phyloP scores from a whole-genome alignment of 2,888 invertebrate species.

The Penaeus monodon region DNA sequence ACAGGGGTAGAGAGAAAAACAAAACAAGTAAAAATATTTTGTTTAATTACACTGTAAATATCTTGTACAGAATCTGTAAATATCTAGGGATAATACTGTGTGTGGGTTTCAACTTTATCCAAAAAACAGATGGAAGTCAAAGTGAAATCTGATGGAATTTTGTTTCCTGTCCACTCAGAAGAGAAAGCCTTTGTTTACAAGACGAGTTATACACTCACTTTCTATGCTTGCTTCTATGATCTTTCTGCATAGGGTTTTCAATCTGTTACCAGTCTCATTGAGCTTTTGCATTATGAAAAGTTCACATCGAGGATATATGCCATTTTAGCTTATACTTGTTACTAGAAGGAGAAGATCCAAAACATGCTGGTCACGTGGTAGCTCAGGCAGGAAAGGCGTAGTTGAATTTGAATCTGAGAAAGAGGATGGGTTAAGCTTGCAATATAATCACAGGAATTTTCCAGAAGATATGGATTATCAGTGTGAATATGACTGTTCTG shows the following conservation, averaged over 20 bases:
- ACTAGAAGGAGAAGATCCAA: conserved; percentile 1
- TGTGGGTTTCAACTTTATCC: background rate
- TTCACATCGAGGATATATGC: conserved; percentile 7
- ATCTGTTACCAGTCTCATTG: conserved; percentile 3
- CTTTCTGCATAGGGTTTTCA: conserved; percentile 5
- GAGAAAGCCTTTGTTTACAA: background rate
- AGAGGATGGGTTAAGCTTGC: too few relatives aligned
- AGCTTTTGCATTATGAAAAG: conserved; percentile 24
- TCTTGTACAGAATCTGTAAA: conserved; percentile 58
- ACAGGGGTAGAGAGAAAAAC: conserved; percentile 44
- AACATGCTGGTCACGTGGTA: background rate
- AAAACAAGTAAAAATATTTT: conserved; percentile 47
- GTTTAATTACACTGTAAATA: conserved; percentile 58
- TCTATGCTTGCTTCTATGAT: conserved; percentile 7
- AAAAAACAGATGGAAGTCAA: background rate
- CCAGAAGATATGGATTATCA: too few relatives aligned
- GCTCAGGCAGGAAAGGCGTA: background rate
- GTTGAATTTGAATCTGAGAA: too few relatives aligned
- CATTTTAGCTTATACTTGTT: conserved; percentile 9
- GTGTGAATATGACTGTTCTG: too few relatives aligned
- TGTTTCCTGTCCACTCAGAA: background rate
- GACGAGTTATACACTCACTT: background rate
- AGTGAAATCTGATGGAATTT: conserved; percentile 3
- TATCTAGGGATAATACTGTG: conserved; percentile 36
- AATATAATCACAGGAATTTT: too few relatives aligned